phyloP scores from a whole-genome alignment of 2,113 vertebrate genomes.

The Cervus canadensis region DNA sequence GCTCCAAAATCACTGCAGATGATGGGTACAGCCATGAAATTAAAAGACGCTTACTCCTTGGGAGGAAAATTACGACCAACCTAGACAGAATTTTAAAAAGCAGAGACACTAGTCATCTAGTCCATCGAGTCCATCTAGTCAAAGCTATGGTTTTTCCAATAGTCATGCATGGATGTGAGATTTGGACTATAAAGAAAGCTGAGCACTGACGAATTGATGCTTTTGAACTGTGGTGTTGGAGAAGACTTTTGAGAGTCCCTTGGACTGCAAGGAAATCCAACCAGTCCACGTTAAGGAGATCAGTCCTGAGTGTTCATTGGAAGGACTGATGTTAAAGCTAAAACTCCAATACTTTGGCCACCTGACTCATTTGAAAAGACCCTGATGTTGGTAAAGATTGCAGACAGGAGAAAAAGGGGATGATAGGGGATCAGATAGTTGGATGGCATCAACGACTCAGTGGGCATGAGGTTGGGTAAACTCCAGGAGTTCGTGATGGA shows the following conservation, averaged over 20 bases:
- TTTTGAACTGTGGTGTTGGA: not conserved
- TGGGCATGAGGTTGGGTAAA: not conserved
- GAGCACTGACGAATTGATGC: rapidly evolving
- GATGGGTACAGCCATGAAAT: not conserved
- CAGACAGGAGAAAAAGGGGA: not conserved
- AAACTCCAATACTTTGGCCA: not conserved
- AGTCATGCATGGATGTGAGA: not conserved
- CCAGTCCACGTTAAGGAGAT: not conserved
- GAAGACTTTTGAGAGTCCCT: not conserved
- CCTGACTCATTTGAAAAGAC: not conserved
- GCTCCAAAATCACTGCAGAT: not conserved
- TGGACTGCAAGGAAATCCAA: not conserved
- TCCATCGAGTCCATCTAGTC: not conserved
- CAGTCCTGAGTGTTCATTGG: not conserved
- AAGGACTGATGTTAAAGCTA: not conserved
- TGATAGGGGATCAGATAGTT: not conserved
- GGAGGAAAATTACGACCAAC: not conserved
- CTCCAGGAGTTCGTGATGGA: not conserved
- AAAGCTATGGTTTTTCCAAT: not conserved
- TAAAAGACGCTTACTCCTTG: not conserved
- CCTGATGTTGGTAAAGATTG: not conserved
- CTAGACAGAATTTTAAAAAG: not conserved
- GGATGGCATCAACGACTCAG: not conserved
- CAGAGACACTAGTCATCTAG: not conserved
- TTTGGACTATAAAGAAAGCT: not conserved